Conservation (phyloP, 2,797 vertebrate species). For the Amniataba percoides region DNA sequence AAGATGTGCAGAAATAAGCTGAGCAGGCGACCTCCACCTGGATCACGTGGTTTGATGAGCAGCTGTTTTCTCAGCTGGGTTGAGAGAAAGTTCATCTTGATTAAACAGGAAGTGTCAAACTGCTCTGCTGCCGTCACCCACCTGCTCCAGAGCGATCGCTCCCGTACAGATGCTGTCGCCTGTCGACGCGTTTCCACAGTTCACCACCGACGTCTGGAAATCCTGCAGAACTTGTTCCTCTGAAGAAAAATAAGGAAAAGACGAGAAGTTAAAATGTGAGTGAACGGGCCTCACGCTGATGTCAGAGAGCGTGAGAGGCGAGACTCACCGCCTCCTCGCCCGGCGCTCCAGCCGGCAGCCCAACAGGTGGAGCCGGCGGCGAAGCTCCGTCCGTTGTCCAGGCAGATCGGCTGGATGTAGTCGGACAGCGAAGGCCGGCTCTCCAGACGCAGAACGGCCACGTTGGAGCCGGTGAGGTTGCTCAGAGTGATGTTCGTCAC, state of each 20-base stretch:
- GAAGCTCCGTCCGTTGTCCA: slow-evolving; percentile 48
- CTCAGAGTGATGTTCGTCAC: slow-evolving; percentile 70
- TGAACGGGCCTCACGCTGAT: background rate
- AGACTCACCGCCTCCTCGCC: slow-evolving; percentile 57
- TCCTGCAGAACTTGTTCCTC: slow-evolving; percentile 58
- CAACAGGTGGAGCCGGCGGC: slow-evolving; percentile 45
- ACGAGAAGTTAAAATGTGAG: background rate
- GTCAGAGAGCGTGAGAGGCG: background rate
- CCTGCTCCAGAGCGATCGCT: slow-evolving; percentile 52
- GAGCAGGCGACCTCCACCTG: too few species aligned
- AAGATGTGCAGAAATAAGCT: too few species aligned
- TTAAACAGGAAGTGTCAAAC: background rate
- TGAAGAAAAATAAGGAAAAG: slow-evolving; percentile 1
- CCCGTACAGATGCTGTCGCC: slow-evolving; percentile 51
- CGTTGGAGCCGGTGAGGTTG: slow-evolving; percentile 39
- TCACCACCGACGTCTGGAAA: slow-evolving; percentile 36
- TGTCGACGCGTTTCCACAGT: slow-evolving; percentile 34
- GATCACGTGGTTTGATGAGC: too few species aligned
- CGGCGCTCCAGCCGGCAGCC: slow-evolving; percentile 55
- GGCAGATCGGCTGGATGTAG: slow-evolving; percentile 71
- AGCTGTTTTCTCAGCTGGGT: background rate
- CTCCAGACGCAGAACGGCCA: slow-evolving; percentile 60
- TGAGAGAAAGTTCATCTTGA: background rate
- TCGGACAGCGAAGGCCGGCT: slow-evolving; percentile 22
- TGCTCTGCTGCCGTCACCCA: slow-evolving; percentile 14